Percentiles rank a stretch among this genome's conserved stretches.
Evolutionary conservation across 2,113 vertebrate genomes (phyloP).

Genomic region (Coturnix japonica): DNA sequence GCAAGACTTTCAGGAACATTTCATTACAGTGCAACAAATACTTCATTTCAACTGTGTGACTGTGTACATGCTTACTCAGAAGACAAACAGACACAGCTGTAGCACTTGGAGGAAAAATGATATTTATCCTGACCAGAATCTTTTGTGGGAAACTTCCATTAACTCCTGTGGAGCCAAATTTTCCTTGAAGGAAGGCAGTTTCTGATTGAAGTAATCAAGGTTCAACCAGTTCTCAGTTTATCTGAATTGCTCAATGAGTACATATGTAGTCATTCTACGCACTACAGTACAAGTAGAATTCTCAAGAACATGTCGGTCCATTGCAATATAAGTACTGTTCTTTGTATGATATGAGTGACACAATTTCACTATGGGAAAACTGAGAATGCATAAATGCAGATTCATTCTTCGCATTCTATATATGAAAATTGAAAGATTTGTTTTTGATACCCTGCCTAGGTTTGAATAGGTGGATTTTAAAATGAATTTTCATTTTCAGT

Average conservation of each 20-base stretch:
- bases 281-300: background rate
- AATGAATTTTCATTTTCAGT: constrained; percentile 54
- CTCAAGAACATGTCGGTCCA: background rate
- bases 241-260: background rate
- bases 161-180: background rate
- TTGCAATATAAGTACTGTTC: background rate
- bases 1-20: constrained; percentile 19
- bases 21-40: constrained; percentile 5
- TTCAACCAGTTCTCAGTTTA: background rate
- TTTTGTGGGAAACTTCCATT: background rate
- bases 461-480: constrained; percentile 57
- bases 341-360: background rate
- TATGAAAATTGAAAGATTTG: background rate
- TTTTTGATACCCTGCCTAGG: background rate
- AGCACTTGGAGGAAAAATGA: background rate
- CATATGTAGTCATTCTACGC: background rate
- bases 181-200: background rate
- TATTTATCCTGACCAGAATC: fast-evolving
- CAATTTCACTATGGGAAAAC: background rate
- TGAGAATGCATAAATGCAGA: background rate
- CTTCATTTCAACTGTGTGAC: background rate
- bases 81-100: background rate
- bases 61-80: background rate
- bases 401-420: background rate
- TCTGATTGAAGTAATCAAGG: background rate